These are phyloP conservation scores for Lomographa bimaculata DNA, from an alignment of 2,888 invertebrate genomes.

Conservation along the genomic window DNA sequence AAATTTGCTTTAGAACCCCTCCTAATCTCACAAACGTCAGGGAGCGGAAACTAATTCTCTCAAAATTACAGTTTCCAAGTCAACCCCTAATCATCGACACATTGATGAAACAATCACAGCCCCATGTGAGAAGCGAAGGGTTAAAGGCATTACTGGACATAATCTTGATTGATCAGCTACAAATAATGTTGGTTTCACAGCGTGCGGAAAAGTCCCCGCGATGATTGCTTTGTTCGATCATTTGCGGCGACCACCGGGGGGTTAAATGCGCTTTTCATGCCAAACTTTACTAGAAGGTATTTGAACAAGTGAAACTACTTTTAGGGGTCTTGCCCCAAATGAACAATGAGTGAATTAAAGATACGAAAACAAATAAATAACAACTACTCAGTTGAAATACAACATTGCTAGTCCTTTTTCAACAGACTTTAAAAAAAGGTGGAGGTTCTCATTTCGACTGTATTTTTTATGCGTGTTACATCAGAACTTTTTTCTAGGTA, in stretches of 20 bases:
- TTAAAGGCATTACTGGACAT: conserved; percentile 66
- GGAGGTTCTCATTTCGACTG: too few relatives aligned
- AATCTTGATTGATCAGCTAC: conserved; percentile 81
- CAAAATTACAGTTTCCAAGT: conserved; percentile 40
- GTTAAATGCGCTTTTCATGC: conserved; percentile 34
- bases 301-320: conserved; percentile 17
- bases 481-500: too few relatives aligned
- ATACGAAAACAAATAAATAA: too few relatives aligned
- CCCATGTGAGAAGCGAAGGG: conserved; percentile 53
- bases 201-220: conserved; percentile 24
- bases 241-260: conserved; percentile 26
- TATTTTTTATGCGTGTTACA: too few relatives aligned
- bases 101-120: conserved; percentile 70
- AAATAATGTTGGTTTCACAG: conserved; percentile 62
- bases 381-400: too few relatives aligned
- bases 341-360: conserved; percentile 4
- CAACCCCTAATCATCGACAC: conserved; percentile 72
- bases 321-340: conserved; percentile 10
- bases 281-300: conserved; percentile 19
- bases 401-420: too few relatives aligned
- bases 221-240: conserved; percentile 22
- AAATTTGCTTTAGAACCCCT: conserved; percentile 3
- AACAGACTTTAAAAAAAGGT: too few relatives aligned
- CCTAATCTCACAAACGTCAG: too few relatives aligned
- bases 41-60: conserved; percentile 49